Percentiles rank a stretch among this genome's conserved stretches.
These are phyloP conservation scores for Dorcus hopei DNA, from an alignment of 2,888 invertebrate genomes.

Conservation along the genomic window DNA sequence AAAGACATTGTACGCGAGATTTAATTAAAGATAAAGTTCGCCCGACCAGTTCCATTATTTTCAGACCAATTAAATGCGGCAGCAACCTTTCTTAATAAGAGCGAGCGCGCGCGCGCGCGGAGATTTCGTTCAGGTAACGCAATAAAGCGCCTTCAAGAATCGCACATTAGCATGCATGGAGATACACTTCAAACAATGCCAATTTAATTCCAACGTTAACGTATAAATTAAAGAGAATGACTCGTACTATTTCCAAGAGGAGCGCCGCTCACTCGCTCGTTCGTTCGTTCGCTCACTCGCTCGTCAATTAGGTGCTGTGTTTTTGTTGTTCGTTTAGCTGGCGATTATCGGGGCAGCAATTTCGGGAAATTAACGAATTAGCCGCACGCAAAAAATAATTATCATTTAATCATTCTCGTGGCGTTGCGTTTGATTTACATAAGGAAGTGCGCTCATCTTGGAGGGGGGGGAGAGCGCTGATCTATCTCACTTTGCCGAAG, in stretches of 20 bases:
- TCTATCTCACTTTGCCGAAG: too few species aligned
- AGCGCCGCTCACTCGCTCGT: conserved; percentile 5
- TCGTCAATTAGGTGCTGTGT: conserved; percentile 12
- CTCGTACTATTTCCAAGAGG: conserved; percentile 19
- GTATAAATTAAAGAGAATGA: conserved; percentile 30
- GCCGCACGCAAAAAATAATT: too few species aligned
- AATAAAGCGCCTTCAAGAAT: conserved; percentile 10
- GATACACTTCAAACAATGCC: conserved; percentile 20
- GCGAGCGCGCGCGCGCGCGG: background rate
- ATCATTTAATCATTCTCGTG: too few species aligned
- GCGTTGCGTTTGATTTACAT: too few species aligned
- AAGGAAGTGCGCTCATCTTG: too few species aligned
- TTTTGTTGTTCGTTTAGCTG: conserved; percentile 21
- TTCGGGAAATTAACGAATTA: too few species aligned
- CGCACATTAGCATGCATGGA: conserved; percentile 13
- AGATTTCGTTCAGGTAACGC: conserved; percentile 4
- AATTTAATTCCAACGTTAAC: conserved; percentile 26
- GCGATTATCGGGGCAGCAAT: conserved; percentile 9
- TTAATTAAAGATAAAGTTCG: conserved; percentile 1
- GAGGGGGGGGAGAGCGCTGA: too few species aligned
- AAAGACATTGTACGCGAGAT: background rate
- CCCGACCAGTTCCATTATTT: conserved; percentile 1
- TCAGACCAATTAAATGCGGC: background rate
- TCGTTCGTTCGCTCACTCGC: conserved; percentile 6
- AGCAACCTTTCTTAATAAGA: background rate